phyloP scores from a whole-genome alignment of 1,140 invertebrate genomes.

The Drosophila saltans region DNA sequence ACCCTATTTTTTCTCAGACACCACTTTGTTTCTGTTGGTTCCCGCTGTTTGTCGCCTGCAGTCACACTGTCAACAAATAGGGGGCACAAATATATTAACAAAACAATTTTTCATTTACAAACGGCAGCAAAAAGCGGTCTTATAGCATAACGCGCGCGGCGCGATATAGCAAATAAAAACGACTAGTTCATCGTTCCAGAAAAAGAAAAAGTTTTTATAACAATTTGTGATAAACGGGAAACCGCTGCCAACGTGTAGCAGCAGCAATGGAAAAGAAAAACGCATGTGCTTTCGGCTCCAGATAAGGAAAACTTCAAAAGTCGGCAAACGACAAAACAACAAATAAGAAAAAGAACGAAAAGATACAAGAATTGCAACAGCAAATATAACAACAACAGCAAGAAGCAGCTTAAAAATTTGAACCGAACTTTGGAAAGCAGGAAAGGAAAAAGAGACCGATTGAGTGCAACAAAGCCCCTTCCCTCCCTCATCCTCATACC shows the following conservation, averaged over 20 bases:
- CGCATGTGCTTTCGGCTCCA: conserved; percentile 62
- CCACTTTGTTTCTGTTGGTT: too few relatives aligned
- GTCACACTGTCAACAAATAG: too few relatives aligned
- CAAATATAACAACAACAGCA: conserved; percentile 15
- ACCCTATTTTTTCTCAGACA: too few relatives aligned
- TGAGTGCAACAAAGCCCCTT: conserved; percentile 19
- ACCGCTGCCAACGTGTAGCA: conserved; percentile 45
- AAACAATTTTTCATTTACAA: background rate
- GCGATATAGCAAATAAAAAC: conserved; percentile 13
- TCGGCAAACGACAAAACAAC: conserved; percentile 42
- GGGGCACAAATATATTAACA: too few relatives aligned
- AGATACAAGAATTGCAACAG: conserved; percentile 38
- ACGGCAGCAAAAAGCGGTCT: conserved; percentile 12
- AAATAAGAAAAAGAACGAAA: conserved; percentile 17
- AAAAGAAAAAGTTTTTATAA: background rate
- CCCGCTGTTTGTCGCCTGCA: too few relatives aligned
- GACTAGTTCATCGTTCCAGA: conserved; percentile 7
- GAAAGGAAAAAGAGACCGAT: conserved; percentile 18
- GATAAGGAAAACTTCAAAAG: conserved; percentile 66
- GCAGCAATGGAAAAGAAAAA: conserved; percentile 71
- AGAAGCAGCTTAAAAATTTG: conserved; percentile 13
- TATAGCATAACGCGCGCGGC: conserved; percentile 36
- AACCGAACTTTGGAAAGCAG: conserved; percentile 3
- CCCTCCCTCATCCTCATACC: conserved; percentile 9
- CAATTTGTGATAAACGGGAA: conserved; percentile 27